A percentile compares a stretch with the other conserved stretches of the same genome.
phyloP scores from a whole-genome alignment of 2,113 vertebrate species.

The Promerops cafer region DNA sequence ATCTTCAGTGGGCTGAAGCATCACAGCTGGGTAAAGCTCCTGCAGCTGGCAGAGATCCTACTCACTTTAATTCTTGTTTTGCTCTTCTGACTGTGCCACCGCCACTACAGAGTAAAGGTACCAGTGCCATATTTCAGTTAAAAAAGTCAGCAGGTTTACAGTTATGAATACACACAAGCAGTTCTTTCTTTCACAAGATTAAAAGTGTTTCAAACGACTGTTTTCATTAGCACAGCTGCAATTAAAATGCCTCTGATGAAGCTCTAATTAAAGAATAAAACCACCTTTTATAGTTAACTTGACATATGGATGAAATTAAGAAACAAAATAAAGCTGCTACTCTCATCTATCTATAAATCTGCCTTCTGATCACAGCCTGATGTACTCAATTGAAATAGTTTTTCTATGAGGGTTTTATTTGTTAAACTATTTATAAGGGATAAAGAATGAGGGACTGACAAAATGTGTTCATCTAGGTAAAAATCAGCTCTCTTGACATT shows the following conservation, averaged over 20 bases:
- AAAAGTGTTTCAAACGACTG: background rate
- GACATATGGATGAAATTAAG: background rate
- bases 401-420: background rate
- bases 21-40: background rate
- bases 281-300: background rate
- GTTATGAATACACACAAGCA: background rate
- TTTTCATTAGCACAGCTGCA: background rate
- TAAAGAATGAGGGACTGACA: background rate
- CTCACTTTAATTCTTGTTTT: background rate
- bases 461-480: background rate
- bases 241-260: background rate
- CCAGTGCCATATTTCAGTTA: background rate
- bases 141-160: background rate
- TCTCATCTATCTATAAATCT: background rate
- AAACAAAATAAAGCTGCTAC: slow-evolving; percentile 8
- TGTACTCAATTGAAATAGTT: background rate
- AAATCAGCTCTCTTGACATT: background rate
- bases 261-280: background rate
- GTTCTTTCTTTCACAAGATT: background rate
- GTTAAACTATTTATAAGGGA: background rate
- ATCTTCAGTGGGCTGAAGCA: background rate
- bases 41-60: background rate
- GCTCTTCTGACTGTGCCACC: background rate
- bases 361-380: background rate
- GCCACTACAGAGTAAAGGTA: background rate